phyloP scores from a whole-genome alignment of 2,797 vertebrate species.

The Chelmon rostratus region DNA sequence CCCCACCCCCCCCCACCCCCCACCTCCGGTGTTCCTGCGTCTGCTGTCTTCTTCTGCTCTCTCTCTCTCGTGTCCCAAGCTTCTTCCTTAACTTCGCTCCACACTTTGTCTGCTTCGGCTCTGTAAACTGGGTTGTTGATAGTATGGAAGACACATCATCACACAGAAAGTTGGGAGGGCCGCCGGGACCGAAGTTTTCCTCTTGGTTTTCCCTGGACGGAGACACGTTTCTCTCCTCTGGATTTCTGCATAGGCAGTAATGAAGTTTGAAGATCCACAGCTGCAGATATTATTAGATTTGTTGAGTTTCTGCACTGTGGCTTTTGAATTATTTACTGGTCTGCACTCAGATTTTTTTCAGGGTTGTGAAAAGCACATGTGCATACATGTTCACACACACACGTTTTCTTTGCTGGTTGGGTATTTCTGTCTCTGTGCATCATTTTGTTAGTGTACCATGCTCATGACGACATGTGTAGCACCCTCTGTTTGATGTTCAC shows the following conservation, averaged over 20 bases:
- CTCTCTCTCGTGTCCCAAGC: slow-evolving; percentile 1
- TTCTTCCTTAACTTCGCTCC: slow-evolving; percentile 17
- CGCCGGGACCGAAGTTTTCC: slow-evolving; percentile 20
- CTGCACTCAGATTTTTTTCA: slow-evolving; percentile 7
- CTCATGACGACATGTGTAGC: slow-evolving; percentile 10
- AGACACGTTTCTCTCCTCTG: slow-evolving; percentile 29
- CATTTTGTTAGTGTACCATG: slow-evolving; percentile 11
- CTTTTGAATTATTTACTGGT: slow-evolving; percentile 58
- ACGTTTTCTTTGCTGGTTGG: not conserved
- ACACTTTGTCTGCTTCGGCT: slow-evolving; percentile 13
- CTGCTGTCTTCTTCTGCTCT: not conserved
- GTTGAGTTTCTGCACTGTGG: slow-evolving; percentile 23
- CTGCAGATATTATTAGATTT: slow-evolving; percentile 56
- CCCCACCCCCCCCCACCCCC: too few relatives aligned
- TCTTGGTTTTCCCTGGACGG: slow-evolving; percentile 29
- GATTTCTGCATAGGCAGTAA: slow-evolving; percentile 32
- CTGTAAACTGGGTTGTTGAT: slow-evolving; percentile 47
- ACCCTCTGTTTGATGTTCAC: slow-evolving; percentile 19
- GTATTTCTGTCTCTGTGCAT: slow-evolving; percentile 19
- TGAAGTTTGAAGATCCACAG: slow-evolving; percentile 15
- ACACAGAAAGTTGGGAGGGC: not conserved
- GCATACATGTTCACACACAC: not conserved
- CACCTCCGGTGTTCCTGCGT: not conserved
- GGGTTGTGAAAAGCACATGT: not conserved
- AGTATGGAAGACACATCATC: not conserved